phyloP scores from a whole-genome alignment of 1,140 invertebrate species.

The Neotoxoptera formosana region DNA sequence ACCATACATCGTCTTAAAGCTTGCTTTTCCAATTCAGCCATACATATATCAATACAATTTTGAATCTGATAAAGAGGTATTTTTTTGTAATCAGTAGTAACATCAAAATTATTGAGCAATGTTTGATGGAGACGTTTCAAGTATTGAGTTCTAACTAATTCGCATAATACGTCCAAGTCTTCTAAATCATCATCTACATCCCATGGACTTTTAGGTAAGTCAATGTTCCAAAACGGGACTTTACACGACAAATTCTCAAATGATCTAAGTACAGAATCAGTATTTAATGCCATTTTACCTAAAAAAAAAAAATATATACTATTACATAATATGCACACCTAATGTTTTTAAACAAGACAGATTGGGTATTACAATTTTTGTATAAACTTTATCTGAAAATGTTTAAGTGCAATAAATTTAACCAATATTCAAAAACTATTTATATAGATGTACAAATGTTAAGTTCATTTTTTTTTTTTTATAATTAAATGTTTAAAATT shows the following conservation, averaged over 20 bases:
- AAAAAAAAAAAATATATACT: background rate
- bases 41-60: constrained; percentile 57
- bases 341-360: background rate
- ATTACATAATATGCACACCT: background rate
- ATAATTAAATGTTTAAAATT: background rate
- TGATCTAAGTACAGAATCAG: background rate
- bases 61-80: background rate
- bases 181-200: constrained; percentile 29
- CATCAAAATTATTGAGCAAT: constrained; percentile 51
- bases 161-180: constrained; percentile 27
- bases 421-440: background rate
- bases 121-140: constrained; percentile 56
- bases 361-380: background rate
- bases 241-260: constrained; percentile 17
- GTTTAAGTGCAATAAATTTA: background rate
- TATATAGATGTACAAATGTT: background rate
- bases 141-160: constrained; percentile 56
- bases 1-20: constrained; percentile 60
- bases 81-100: constrained; percentile 35
- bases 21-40: constrained; percentile 59
- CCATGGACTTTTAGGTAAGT: constrained; percentile 36
- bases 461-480: background rate
- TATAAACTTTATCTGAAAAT: background rate
- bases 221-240: constrained; percentile 5
- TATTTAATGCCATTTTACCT: background rate